Evolutionary conservation across 2,797 vertebrate species (phyloP).

Genomic region (Acipenser oxyrinchus): DNA sequence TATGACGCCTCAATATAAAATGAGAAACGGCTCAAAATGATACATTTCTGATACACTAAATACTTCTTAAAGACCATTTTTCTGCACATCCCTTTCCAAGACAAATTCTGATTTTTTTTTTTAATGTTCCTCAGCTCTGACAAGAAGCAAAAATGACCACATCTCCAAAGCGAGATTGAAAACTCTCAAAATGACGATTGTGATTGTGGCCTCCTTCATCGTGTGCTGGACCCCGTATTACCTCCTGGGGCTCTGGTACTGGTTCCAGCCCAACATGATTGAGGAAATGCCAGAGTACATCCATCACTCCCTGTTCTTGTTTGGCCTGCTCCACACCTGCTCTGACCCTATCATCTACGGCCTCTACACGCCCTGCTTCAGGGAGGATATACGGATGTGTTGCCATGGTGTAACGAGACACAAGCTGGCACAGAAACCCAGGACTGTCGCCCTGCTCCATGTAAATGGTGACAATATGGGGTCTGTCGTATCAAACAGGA

Average conservation of each 20-base stretch:
- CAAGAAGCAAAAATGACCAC: slow-evolving; percentile 40
- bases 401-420: neutral
- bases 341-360: slow-evolving; percentile 47
- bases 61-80: neutral
- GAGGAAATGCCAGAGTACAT: slow-evolving; percentile 42
- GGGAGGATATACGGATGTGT: slow-evolving; percentile 39
- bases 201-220: slow-evolving; percentile 50
- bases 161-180: slow-evolving; percentile 52
- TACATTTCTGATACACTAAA: too few relatives aligned
- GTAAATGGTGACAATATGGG: neutral
- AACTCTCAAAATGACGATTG: slow-evolving; percentile 51
- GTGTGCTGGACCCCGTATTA: slow-evolving; percentile 55
- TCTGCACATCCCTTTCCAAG: neutral
- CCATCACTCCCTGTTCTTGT: slow-evolving; percentile 49
- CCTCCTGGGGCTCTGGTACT: slow-evolving; percentile 54
- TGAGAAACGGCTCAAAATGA: too few relatives aligned
- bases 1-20: too few relatives aligned
- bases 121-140: slow-evolving; percentile 28
- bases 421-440: slow-evolving; percentile 25
- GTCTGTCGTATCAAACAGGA: slow-evolving; percentile 34
- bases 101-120: neutral
- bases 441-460: slow-evolving; percentile 7
- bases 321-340: slow-evolving; percentile 50
- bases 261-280: slow-evolving; percentile 52
- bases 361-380: slow-evolving; percentile 48